These are phyloP conservation scores for Psilopsiagon aurifrons DNA, from an alignment of 2,113 vertebrate genomes.

Conservation along the genomic window DNA sequence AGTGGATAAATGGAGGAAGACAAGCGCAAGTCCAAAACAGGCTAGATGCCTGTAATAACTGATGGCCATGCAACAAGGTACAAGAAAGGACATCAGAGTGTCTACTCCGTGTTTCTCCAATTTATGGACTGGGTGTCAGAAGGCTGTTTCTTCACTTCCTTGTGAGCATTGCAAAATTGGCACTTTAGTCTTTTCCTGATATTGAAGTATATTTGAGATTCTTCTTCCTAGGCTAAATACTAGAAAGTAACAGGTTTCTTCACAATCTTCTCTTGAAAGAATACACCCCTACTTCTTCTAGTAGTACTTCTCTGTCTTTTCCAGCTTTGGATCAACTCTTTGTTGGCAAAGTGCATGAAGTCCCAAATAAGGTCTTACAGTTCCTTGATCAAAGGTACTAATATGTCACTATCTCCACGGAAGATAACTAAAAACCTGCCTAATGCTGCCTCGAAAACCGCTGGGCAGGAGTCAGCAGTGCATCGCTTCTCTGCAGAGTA, in stretches of 20 bases:
- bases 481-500: not conserved
- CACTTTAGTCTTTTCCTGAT: not conserved
- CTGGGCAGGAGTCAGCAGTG: not conserved
- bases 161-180: not conserved
- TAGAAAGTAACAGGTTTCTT: not conserved
- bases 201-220: not conserved
- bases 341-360: not conserved
- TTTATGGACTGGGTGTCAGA: not conserved
- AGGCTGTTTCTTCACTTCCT: not conserved
- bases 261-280: not conserved
- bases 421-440: not conserved
- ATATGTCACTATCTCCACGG: not conserved
- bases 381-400: not conserved
- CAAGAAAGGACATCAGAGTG: not conserved
- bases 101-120: not conserved
- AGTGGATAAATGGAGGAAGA: not conserved
- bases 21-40: not conserved
- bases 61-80: not conserved
- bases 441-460: not conserved
- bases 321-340: not conserved
- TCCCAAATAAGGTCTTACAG: not conserved
- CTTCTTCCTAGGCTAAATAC: accelerated
- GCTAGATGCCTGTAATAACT: not conserved
- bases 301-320: not conserved
- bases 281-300: not conserved